phyloP scores from a whole-genome alignment of 2,888 invertebrate species.

The Ferrisia virgata region DNA sequence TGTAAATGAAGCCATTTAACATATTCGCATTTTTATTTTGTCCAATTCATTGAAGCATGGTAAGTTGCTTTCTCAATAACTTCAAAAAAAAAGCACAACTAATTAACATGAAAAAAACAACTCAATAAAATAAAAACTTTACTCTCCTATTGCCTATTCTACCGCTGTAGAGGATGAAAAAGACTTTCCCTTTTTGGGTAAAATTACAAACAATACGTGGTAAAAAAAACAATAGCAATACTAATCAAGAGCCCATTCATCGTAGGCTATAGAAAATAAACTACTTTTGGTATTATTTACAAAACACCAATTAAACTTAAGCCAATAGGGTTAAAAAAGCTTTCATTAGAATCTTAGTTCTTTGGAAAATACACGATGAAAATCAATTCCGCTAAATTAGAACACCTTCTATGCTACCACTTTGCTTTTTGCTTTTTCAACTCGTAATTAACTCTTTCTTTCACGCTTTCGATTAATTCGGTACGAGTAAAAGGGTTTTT shows the following conservation, averaged over 20 bases:
- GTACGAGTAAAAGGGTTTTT: not conserved
- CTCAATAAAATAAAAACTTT: not conserved
- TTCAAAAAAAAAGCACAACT: not conserved
- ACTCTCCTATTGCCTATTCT: not conserved
- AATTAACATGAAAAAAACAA: not conserved
- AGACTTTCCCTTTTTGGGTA: not conserved
- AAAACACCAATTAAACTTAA: slow-evolving; percentile 9
- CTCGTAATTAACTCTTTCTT: slow-evolving; percentile 27
- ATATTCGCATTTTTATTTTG: no score
- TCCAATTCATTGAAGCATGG: no score
- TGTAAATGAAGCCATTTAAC: no score
- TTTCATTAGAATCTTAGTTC: not conserved
- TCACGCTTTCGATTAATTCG: slow-evolving; percentile 10
- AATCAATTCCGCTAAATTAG: slow-evolving; percentile 29
- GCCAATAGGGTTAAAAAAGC: slow-evolving; percentile 1
- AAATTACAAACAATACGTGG: slow-evolving; percentile 2
- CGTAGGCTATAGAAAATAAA: not conserved
- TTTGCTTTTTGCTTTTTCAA: slow-evolving; percentile 3
- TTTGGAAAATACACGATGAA: slow-evolving; percentile 7
- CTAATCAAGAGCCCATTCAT: not conserved
- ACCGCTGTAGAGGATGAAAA: not conserved
- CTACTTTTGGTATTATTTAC: slow-evolving; percentile 5
- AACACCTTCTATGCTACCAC: slow-evolving; percentile 5
- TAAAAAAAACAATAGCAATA: not conserved
- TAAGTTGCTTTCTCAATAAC: not conserved